A percentile compares a stretch with the other conserved stretches of the same genome.
Evolutionary conservation across 2,888 invertebrate species (phyloP).

Genomic region (Cremastinae sp.): DNA sequence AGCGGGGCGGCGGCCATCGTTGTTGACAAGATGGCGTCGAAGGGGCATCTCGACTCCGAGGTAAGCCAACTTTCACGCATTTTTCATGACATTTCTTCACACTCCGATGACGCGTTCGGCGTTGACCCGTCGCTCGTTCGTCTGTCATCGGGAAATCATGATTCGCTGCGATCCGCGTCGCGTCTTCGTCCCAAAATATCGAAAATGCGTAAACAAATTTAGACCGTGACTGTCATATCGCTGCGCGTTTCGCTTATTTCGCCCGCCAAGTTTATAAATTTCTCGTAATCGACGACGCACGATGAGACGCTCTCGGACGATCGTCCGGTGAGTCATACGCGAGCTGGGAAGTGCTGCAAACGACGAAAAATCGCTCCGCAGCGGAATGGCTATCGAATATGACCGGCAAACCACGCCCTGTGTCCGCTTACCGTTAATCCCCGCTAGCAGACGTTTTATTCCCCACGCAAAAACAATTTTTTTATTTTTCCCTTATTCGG

Average conservation of each 20-base stretch:
- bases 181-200: not conserved
- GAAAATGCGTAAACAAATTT: not conserved
- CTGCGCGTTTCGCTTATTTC: no score
- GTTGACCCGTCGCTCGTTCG: not conserved
- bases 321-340: no score
- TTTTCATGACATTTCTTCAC: conserved; percentile 17
- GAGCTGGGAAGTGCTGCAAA: no score
- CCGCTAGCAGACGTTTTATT: not conserved
- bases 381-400: conserved; percentile 25
- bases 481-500: no score
- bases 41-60: conserved; percentile 73
- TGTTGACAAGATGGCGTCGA: conserved; percentile 78
- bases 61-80: conserved; percentile 64
- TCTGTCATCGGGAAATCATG: not conserved
- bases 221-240: no score
- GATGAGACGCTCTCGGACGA: no score
- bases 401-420: conserved; percentile 52
- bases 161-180: not conserved
- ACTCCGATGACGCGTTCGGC: not conserved
- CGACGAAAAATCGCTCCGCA: not conserved
- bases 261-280: no score
- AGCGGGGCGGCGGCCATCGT: conserved; percentile 68
- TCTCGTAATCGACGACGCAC: no score
- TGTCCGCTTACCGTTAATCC: conserved; percentile 16
- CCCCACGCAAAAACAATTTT: not conserved